phyloP scores from a whole-genome alignment of 1,140 invertebrate genomes.

The Riptortus pedestris region DNA sequence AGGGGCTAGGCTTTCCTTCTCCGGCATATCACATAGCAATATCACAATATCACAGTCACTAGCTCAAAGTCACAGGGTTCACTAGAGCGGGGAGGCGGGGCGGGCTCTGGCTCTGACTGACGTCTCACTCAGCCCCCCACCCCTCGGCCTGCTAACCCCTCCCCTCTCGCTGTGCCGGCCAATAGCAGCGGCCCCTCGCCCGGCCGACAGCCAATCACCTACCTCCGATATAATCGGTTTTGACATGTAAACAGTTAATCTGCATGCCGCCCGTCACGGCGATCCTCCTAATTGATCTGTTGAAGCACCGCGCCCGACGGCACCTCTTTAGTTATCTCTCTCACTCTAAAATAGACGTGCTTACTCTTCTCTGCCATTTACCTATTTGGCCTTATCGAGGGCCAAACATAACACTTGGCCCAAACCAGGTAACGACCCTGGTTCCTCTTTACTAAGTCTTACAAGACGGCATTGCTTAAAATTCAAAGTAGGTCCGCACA shows the following conservation, averaged over 20 bases:
- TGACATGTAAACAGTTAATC: slow-evolving; percentile 17
- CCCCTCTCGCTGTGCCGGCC: background rate
- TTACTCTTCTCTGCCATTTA: no score
- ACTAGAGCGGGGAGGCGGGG: background rate
- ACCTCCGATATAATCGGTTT: background rate
- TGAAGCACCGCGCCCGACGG: background rate
- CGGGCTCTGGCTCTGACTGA: slow-evolving; percentile 1
- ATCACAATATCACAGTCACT: background rate
- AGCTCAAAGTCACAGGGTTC: background rate
- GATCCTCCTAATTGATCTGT: slow-evolving; percentile 7
- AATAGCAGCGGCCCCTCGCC: background rate
- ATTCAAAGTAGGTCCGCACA: no score
- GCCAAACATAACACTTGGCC: no score
- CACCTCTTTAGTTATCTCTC: slow-evolving; percentile 5
- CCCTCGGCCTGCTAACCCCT: background rate
- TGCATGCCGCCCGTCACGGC: background rate
- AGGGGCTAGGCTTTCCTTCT: slow-evolving; percentile 32
- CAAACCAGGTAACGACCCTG: no score
- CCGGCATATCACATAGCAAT: slow-evolving; percentile 26
- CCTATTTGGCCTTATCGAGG: no score
- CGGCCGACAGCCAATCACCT: background rate
- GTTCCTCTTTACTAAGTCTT: no score
- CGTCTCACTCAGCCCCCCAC: slow-evolving; percentile 2
- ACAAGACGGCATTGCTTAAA: no score
- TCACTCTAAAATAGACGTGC: no score